Base-by-base conservation (phyloP, 2,888 invertebrate genomes). In the Apoda limacodes region DNA sequence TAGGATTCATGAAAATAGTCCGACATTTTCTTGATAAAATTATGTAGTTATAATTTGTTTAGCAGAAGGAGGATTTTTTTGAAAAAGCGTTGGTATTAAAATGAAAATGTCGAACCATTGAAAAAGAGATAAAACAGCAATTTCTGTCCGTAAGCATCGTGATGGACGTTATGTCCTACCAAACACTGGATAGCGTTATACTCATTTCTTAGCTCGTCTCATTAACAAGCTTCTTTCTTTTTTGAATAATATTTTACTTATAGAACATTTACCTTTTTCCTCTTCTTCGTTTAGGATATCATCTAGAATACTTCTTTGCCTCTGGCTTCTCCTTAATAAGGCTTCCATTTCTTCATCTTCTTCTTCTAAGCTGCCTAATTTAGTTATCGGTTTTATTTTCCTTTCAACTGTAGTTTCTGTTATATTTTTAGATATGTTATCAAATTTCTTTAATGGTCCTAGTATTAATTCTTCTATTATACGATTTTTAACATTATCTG, bases 271-370 rank as follows among this genome's bases (percentile, higher is more conserved):
- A 82, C 82, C 82, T 82, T 81, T 78, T 61, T 65, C 76, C 49
- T 82, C 81, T 75, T 85, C 85, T 55, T 84, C 80, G 54, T 83
- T 83, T 37, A 87, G 70, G 48, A 88, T 86, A 65, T 89, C 88
- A 46, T 86, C 87, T 50, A 89, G 78, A 50, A 87, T 83, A 65
- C 85, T 88, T 60, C 88, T 83, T 61, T 89, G 88, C 50, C 83
- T 83, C 59, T 86, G 83, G 43, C 88, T 86, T 50, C 87, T 82
- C 59, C 71, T 82, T 26, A 89, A 69, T 34, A 89, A 70, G 35
- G 82, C 85, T 60, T 87, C 87, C 48, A 88, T 63, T 45, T 83
- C 84, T 50, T 87, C 85, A 9, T 70, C 74, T 33, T 84, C 85
- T 35, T 83, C 84, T 35, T 70, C 72, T 7, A 80, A 66, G 39